These are phyloP conservation scores for Delphinus delphis DNA, from an alignment of 2,113 vertebrate species.

Conservation along the genomic window DNA sequence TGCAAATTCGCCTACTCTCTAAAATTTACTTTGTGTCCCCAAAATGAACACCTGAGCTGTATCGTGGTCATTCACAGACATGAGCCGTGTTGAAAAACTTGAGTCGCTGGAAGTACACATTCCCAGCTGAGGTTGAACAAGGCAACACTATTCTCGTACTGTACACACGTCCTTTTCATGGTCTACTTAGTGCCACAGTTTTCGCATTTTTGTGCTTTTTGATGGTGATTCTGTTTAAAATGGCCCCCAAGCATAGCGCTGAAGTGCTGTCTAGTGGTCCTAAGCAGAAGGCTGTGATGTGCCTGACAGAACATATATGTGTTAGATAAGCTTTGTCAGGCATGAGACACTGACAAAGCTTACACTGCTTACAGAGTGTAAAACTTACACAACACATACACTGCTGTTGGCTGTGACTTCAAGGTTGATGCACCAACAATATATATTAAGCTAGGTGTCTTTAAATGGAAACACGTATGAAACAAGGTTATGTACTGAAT, in stretches of 20 bases:
- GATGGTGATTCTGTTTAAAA: not conserved
- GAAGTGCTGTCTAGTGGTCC: not conserved
- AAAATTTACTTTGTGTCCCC: not conserved
- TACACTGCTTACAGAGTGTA: too few species aligned
- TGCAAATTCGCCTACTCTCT: not conserved
- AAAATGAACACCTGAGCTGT: not conserved
- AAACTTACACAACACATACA: not conserved
- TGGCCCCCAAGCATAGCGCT: not conserved
- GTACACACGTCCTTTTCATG: not conserved
- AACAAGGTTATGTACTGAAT: not conserved
- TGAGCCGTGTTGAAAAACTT: not conserved
- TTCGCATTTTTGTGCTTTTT: not conserved
- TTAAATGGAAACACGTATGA: not conserved
- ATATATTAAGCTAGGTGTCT: not conserved
- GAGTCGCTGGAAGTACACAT: not conserved
- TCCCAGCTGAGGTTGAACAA: not conserved
- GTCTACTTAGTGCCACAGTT: not conserved
- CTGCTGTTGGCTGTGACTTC: not conserved
- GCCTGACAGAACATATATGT: not conserved
- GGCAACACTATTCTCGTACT: not conserved
- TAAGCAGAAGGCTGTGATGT: not conserved
- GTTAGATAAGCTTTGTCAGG: not conserved
- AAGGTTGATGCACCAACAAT: not conserved
- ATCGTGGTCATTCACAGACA: not conserved
- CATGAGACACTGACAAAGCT: not conserved